Evolutionary conservation across 2,113 vertebrate species (phyloP), one percentile per base, ranked within the genome.

Genomic region (Ondatra zibethicus): DNA sequence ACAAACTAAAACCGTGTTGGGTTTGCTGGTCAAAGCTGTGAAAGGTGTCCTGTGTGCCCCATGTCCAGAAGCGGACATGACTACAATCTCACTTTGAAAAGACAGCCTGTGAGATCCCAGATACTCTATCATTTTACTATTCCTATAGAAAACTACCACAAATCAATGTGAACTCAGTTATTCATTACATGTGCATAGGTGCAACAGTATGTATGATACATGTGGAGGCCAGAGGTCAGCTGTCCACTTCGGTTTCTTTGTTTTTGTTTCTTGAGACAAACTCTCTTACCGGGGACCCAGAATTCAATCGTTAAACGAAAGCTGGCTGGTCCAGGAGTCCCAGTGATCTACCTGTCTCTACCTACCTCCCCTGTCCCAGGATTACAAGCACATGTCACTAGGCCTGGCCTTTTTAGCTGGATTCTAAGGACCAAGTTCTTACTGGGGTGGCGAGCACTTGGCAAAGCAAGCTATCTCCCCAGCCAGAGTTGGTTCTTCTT

Each of bases 21-120:
- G 45, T 92, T 87, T 14, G 10, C 85, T 93, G 80, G 89, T 88
- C 73, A 94, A 95, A 68, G 29, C 33, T 89, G 39, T 65, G 50
- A 50, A 88, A 90, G 33, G 45, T 80, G 52, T 50, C 77, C 31
- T 86, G 21, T 39, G n/a, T n/a, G 58, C 66, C 94, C 89, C 45
- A 8, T 50, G 80, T 33, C 21, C 6, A 50, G 73, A 25, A 39
- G 55, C 50, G 17, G 68, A 29, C 47, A 17, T n/a, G 87, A 45
- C 76, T 86, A 55, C n/a, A 42, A 5, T 23, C 19, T 72, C 66
- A 45, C 14, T 91, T 65, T 92, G 39, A 21, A 78, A 87, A 50
- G 63, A 68, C 2, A 70, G 70, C 16, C 63, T n/a, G 72, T 14
- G 33, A 33, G 50, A 72, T 61, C 70, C 47, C 47, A 84, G 63